phyloP scores from a whole-genome alignment of 2,113 vertebrate genomes.

The Heteronetta atricapilla region DNA sequence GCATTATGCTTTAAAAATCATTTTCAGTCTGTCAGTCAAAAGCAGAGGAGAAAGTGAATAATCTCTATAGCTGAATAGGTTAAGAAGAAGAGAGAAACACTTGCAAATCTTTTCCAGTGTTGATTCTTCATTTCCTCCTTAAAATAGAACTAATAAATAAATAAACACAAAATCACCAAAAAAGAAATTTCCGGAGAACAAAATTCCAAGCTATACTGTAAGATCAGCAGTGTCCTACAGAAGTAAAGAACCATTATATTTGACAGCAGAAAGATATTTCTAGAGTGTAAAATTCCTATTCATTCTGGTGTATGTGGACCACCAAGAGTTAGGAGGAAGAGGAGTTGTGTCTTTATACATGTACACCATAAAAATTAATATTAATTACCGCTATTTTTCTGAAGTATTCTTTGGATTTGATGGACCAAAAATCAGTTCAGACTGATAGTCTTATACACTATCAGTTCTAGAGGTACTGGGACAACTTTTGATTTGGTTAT shows the following conservation, averaged over 20 bases:
- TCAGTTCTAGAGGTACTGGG: not conserved
- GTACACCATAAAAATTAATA: not conserved
- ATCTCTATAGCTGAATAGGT: not conserved
- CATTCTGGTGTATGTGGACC: not conserved
- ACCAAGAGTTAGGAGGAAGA: not conserved
- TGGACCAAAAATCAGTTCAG: not conserved
- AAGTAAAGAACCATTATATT: not conserved
- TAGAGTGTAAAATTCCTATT: not conserved
- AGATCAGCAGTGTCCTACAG: not conserved
- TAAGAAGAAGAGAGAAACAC: not conserved
- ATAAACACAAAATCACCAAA: not conserved
- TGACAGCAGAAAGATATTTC: not conserved
- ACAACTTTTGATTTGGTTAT: not conserved
- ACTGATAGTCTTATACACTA: not conserved
- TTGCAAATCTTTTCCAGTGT: not conserved
- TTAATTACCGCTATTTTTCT: not conserved
- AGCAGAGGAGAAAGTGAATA: not conserved
- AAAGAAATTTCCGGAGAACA: not conserved
- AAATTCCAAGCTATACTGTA: not conserved
- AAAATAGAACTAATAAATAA: not conserved
- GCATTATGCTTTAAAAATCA: not conserved
- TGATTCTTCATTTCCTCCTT: not conserved
- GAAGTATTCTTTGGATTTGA: not conserved
- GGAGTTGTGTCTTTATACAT: not conserved
- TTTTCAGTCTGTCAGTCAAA: not conserved